Conservation (phyloP, 2,797 vertebrate species). For the Merluccius polli region DNA sequence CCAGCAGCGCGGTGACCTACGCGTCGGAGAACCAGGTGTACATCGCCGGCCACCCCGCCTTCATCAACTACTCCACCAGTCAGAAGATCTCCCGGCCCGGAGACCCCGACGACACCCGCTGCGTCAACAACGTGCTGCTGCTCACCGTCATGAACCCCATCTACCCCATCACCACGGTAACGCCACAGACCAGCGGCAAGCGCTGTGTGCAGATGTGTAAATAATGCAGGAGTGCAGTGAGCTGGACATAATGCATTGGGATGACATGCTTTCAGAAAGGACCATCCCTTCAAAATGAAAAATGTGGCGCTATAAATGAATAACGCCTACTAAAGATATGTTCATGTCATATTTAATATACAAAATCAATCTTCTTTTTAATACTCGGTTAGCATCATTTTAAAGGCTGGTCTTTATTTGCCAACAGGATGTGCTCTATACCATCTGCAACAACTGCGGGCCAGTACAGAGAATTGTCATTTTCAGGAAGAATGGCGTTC, state of each 20-base stretch:
- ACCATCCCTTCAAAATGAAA: neutral
- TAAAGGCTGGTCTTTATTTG: conserved; percentile 10
- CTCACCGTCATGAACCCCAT: conserved; percentile 94
- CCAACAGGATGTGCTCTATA: conserved; percentile 90
- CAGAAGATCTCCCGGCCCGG: conserved; percentile 94
- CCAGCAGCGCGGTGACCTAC: conserved; percentile 90
- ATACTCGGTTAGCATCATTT: neutral
- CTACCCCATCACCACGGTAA: conserved; percentile 82
- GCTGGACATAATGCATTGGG: neutral
- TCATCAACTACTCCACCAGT: conserved; percentile 96
- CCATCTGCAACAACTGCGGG: conserved; percentile 95
- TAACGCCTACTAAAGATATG: neutral
- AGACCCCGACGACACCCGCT: conserved; percentile 86
- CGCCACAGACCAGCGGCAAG: neutral
- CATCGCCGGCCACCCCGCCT: conserved; percentile 89
- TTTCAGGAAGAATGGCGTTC: conserved; percentile 95
- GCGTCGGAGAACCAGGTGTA: conserved; percentile 94
- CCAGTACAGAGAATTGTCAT: conserved; percentile 96
- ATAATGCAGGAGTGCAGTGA: neutral
- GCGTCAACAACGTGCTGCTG: conserved; percentile 89
- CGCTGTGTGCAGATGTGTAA: neutral
- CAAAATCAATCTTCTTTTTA: neutral
- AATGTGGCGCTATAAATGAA: neutral
- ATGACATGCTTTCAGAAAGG: neutral
- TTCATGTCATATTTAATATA: neutral